Base-by-base conservation (phyloP, 2,797 vertebrate species). In the Phalloptychus januarius region DNA sequence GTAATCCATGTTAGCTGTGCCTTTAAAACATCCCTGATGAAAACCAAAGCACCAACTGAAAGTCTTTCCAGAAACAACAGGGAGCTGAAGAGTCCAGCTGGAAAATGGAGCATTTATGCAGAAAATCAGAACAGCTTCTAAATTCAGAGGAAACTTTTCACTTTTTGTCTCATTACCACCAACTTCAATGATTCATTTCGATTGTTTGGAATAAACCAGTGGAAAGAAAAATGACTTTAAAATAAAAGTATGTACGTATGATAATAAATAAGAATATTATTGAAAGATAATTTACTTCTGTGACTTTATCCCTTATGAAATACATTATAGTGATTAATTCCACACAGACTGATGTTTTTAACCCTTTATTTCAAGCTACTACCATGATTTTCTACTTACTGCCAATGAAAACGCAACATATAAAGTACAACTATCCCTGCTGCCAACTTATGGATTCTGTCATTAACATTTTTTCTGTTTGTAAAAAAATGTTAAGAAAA, bases 11-110 rank as follows among this genome's bases (percentile, higher is more conserved):
- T 86, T 85, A 79, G 81, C 76, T 82, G 88, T 87, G 85, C 86
- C 89, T 94, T 92, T 92, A 90, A 94, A 92, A 85, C 61, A n/a
- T 79, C 80, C 91, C 85, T 85, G 89, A 81, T 91, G 88, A 89
- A 86, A 77, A 50, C 76, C 28, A 0, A 72, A 84, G 77, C 86
- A 75, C 80, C 77, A 33, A 42, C 74, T 52, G 72, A 20, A 81
- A 83, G 80, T 83, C 83, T 73, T 83, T 67, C 52, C 87, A 75
- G 82, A 75, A 81, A 78, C 77, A 83, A 75, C 78, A 50, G 76
- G 82, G 44, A 85, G 80, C 86, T 82, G 81, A 33, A 28, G 2
- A 72, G 72, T 84, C 77, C 82, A 89, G 84, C 74, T 86, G 86
- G 77, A 79, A 83, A 84, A 80, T 80, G 78, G 85, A 90, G 86